A percentile compares a stretch with the other conserved stretches of the same genome.
Conservation (phyloP, 2,113 vertebrate species). For the Larimichthys polyactis region DNA sequence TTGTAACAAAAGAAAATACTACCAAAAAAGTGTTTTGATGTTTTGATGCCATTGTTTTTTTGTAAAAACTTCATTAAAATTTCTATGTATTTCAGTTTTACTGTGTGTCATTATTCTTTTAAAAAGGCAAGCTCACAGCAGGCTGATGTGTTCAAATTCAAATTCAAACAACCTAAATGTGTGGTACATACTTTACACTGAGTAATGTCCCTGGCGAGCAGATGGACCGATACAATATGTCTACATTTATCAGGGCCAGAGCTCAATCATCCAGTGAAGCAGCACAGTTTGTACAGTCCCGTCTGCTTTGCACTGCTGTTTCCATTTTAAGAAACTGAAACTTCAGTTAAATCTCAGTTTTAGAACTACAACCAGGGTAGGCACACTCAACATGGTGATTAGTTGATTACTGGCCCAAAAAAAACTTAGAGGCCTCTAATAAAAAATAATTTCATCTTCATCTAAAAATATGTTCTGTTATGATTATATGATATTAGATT, state of each 20-base stretch:
- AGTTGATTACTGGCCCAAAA: background rate
- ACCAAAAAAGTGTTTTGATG: slow-evolving; percentile 89
- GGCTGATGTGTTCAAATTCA: no score
- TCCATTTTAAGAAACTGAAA: background rate
- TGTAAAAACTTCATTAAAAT: slow-evolving; percentile 96
- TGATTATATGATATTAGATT: background rate
- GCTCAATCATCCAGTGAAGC: slow-evolving; percentile 12
- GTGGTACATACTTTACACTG: background rate
- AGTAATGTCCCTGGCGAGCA: background rate
- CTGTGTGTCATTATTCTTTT: slow-evolving; percentile 18
- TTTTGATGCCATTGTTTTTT: slow-evolving; percentile 90
- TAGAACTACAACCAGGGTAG: background rate
- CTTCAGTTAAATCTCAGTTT: background rate
- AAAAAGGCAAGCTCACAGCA: background rate
- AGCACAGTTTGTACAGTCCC: background rate
- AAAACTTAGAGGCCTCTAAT: no score
- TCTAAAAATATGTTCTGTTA: background rate
- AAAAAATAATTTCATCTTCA: background rate
- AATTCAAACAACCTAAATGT: no score
- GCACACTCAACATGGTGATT: background rate
- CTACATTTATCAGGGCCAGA: background rate
- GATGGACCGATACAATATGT: background rate
- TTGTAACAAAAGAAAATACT: slow-evolving; percentile 90
- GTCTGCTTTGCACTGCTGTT: background rate
- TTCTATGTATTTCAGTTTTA: slow-evolving; percentile 91